Evolutionary conservation across 53 echinoderm and acorn worm species (phyloP).

Genomic region (Zoroaster sp.): DNA sequence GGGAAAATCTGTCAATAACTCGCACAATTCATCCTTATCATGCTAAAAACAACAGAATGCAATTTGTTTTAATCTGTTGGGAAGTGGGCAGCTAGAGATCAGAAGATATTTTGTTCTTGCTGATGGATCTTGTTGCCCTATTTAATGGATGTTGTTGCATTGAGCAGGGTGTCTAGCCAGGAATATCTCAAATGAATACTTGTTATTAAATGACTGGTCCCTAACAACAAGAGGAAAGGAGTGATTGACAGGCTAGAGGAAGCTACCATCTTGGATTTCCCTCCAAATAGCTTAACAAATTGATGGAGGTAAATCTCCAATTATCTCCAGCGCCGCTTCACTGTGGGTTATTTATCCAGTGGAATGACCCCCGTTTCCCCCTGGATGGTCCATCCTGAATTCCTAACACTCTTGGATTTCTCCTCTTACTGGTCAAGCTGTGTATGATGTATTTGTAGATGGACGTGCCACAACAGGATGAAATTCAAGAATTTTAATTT

Average conservation of each 20-base stretch:
- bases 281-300: slow-evolving; percentile 43
- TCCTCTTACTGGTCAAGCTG: slow-evolving; percentile 45
- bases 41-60: too few relatives aligned
- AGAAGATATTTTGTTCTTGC: too few relatives aligned
- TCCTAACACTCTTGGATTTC: slow-evolving; percentile 1
- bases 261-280: slow-evolving; percentile 15
- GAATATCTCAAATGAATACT: too few relatives aligned
- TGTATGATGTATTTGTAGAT: background rate
- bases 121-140: too few relatives aligned
- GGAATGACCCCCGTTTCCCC: background rate
- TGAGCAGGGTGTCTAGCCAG: too few relatives aligned
- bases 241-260: slow-evolving; percentile 29
- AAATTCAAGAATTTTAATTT: slow-evolving; percentile 51
- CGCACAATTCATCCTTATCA: too few relatives aligned
- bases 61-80: too few relatives aligned
- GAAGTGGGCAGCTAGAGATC: too few relatives aligned
- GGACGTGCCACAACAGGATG: background rate
- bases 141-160: too few relatives aligned
- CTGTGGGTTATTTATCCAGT: slow-evolving; percentile 27
- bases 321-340: slow-evolving; percentile 10
- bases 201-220: background rate
- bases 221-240: background rate
- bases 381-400: background rate
- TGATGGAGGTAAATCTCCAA: slow-evolving; percentile 39
- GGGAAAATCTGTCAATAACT: too few relatives aligned